Base-by-base conservation (phyloP, 2,888 invertebrate species). In the Caenorhabditis sp. region DNA sequence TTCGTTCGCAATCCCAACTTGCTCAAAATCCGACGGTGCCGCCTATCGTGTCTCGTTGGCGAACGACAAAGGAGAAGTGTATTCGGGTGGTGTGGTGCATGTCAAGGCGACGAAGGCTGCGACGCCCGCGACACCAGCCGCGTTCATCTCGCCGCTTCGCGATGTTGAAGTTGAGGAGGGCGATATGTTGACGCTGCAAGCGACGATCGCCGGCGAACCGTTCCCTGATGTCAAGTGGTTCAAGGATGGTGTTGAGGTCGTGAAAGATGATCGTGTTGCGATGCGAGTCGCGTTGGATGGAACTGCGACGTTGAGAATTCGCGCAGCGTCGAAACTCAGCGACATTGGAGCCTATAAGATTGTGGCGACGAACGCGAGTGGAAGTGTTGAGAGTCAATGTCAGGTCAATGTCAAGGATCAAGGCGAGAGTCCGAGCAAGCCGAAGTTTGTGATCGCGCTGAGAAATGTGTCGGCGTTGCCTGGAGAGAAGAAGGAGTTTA, bases 11-110 rank as follows among this genome's bases (percentile, higher is more conserved):
- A 83, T 86, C 66, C 79, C 83, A 23, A 27, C 67, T 6, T 67
- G 83, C 3, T 68, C 71, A 37, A 81, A 83, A 37, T 88, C 89
- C 27, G 90, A 91, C 77, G 88, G 89, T 37, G 91, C 90, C 4
- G 88, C 88, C 69, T 95, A 94, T 90, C 92, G 93, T 81, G 93
- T 94, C 69, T 92, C 93, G 71, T 91, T 95, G 62, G 91, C 91
- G 83, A 95, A 94, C 90, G 92, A 93, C 84, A 91, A 93, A 59
- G 96, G 95, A 62, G 93, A 93, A 88, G 92, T 81, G 5, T 80
- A 79, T 66, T 77, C 77, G 24, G 85, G 85, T 12, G 76, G 82
- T 8, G 81, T 86, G 26, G 86, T 79, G 12, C 82, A 84, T 61
- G 86, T 86, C 50, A 81, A 80, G 57, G 75, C 82, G 6, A 64